Percentiles rank a stretch among this genome's conserved stretches.
Conservation (phyloP, 2,113 vertebrate genomes). For the Ictalurus furcatus region DNA sequence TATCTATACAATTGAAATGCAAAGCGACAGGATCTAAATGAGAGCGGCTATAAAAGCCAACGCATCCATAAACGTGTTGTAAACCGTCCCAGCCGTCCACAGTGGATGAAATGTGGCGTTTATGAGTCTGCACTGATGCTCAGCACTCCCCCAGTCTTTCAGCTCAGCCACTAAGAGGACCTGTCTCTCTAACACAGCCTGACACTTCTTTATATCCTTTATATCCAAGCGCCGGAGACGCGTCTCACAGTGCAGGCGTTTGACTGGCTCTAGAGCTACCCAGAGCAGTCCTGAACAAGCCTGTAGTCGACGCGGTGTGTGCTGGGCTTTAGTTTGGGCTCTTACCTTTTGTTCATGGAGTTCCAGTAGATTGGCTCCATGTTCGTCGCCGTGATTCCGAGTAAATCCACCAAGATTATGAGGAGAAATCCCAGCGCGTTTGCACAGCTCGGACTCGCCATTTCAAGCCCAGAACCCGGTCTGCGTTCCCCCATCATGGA, state of each 20-base stretch:
- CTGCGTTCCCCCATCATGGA: conserved; percentile 61
- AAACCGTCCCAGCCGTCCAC: conserved; percentile 38
- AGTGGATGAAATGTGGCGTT: conserved; percentile 50
- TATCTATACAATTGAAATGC: conserved; percentile 16
- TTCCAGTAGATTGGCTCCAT: conserved; percentile 84
- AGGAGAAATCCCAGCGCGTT: conserved; percentile 71
- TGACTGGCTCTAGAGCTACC: not conserved
- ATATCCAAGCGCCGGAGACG: not conserved
- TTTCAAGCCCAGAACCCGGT: conserved; percentile 66
- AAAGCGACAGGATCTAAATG: conserved; percentile 29
- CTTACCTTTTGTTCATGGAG: conserved; percentile 79
- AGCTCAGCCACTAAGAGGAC: conserved; percentile 8
- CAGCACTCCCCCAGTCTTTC: conserved; percentile 35
- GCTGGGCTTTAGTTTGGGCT: conserved; percentile 35
- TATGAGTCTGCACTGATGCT: conserved; percentile 46
- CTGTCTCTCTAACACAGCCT: conserved; percentile 7
- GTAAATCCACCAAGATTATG: conserved; percentile 79
- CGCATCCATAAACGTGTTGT: conserved; percentile 44
- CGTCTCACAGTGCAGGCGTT: not conserved
- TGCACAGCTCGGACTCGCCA: conserved; percentile 68
- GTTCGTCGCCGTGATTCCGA: conserved; percentile 74
- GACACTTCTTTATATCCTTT: not conserved
- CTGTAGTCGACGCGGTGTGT: not conserved
- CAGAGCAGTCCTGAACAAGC: conserved; percentile 6
- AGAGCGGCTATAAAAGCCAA: not conserved